Percentiles rank a stretch among this genome's conserved stretches.
These are phyloP conservation scores for Enteromius argenteus DNA, from an alignment of 2,797 vertebrate species.

Conservation along the genomic window DNA sequence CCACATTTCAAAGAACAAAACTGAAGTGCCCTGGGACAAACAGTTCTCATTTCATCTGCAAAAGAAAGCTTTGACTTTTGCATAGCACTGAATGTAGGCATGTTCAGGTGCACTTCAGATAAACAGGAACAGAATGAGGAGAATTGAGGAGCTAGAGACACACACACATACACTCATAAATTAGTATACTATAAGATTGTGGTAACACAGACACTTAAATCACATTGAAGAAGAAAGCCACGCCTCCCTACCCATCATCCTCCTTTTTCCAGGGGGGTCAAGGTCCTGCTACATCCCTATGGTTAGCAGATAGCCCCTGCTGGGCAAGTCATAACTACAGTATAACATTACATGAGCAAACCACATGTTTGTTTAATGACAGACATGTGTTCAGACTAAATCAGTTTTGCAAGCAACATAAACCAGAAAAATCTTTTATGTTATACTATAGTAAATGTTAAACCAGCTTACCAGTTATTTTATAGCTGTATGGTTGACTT, in stretches of 20 bases:
- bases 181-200: background rate
- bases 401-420: background rate
- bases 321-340: background rate
- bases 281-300: background rate
- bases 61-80: conserved; percentile 27
- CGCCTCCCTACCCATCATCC: background rate
- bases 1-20: conserved; percentile 21
- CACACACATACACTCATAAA: background rate
- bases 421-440: background rate
- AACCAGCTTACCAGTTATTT: too few species aligned
- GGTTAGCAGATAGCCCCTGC: background rate
- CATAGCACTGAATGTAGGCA: conserved; percentile 11
- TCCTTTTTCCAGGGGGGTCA: conserved; percentile 27
- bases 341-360: background rate
- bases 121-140: conserved; percentile 46
- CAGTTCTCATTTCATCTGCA: conserved; percentile 20
- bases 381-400: background rate
- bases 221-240: background rate
- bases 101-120: conserved; percentile 40
- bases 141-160: conserved; percentile 28
- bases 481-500: background rate
- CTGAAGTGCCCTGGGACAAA: conserved; percentile 23
- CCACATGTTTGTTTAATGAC: background rate
- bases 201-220: background rate
- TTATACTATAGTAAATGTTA: background rate